Conservation (phyloP, 2,888 invertebrate genomes). For the Tinea pellionella region DNA sequence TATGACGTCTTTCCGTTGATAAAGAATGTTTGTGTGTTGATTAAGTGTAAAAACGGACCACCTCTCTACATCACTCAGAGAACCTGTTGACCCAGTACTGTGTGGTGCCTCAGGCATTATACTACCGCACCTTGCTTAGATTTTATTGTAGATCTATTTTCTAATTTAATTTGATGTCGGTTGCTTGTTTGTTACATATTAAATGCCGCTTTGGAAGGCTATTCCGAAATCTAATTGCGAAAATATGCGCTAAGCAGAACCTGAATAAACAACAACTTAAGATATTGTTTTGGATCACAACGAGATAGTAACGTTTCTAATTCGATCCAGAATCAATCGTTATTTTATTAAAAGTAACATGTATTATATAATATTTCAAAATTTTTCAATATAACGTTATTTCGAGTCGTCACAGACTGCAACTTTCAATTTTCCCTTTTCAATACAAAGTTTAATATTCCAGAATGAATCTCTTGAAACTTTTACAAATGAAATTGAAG, state of each 20-base stretch:
- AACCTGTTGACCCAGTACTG: constrained; percentile 57
- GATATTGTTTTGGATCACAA: too few species aligned
- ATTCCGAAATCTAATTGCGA: neutral
- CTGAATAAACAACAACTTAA: too few species aligned
- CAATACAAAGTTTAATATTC: constrained; percentile 3
- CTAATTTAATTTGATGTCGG: neutral
- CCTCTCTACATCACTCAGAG: constrained; percentile 6
- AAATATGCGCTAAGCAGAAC: too few species aligned
- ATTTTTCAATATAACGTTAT: neutral
- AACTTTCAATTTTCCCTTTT: too few species aligned
- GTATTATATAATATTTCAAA: neutral
- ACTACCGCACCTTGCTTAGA: constrained; percentile 23
- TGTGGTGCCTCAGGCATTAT: constrained; percentile 37
- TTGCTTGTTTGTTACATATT: neutral
- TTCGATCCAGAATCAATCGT: too few species aligned
- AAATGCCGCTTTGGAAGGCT: neutral
- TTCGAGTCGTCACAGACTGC: too few species aligned
- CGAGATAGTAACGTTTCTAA: too few species aligned
- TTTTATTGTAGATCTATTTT: neutral
- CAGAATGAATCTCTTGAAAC: neutral
- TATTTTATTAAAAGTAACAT: too few species aligned
- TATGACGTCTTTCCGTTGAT: too few species aligned
- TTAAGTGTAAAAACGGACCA: neutral
- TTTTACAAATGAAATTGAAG: neutral
- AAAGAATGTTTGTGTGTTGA: neutral